A percentile compares a stretch with the other conserved stretches of the same genome.
Conservation (phyloP, 2,888 invertebrate species). For the Panopea generosa region DNA sequence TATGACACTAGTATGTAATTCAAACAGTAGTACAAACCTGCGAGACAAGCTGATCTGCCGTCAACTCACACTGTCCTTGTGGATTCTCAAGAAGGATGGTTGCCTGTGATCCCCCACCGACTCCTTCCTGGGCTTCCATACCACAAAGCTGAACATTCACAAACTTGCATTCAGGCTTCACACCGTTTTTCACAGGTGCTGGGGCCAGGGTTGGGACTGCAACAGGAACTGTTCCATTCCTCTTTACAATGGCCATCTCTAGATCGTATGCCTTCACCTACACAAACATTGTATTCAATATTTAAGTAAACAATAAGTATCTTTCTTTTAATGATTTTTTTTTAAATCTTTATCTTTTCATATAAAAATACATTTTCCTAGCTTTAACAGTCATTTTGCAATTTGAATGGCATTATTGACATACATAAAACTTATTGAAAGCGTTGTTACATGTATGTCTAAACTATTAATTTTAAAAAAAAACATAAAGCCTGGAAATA, state of each 20-base stretch:
- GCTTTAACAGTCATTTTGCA: too few relatives aligned
- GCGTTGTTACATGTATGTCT: too few relatives aligned
- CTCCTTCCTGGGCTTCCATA: slow-evolving; percentile 89
- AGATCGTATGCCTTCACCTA: slow-evolving; percentile 91
- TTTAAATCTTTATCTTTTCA: too few relatives aligned
- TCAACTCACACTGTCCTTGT: slow-evolving; percentile 64
- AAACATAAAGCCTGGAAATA: too few relatives aligned
- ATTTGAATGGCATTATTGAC: too few relatives aligned
- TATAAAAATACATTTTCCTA: too few relatives aligned
- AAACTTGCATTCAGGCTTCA: slow-evolving; percentile 86
- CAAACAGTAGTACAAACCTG: slow-evolving; percentile 45
- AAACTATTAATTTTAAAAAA: too few relatives aligned
- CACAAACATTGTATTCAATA: not conserved
- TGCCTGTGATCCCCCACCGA: slow-evolving; percentile 87
- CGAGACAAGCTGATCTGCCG: slow-evolving; percentile 52
- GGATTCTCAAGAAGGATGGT: slow-evolving; percentile 91
- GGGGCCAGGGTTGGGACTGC: slow-evolving; percentile 52
- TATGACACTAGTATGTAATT: too few relatives aligned
- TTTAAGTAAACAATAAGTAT: not conserved
- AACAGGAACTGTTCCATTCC: slow-evolving; percentile 72
- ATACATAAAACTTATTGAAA: too few relatives aligned
- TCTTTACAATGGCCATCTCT: slow-evolving; percentile 90
- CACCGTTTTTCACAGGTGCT: slow-evolving; percentile 72
- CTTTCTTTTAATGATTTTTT: not conserved
- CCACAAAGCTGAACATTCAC: slow-evolving; percentile 90